Evolutionary conservation across 1,140 invertebrate genomes (phyloP).

Genomic region (Magallana angulata): DNA sequence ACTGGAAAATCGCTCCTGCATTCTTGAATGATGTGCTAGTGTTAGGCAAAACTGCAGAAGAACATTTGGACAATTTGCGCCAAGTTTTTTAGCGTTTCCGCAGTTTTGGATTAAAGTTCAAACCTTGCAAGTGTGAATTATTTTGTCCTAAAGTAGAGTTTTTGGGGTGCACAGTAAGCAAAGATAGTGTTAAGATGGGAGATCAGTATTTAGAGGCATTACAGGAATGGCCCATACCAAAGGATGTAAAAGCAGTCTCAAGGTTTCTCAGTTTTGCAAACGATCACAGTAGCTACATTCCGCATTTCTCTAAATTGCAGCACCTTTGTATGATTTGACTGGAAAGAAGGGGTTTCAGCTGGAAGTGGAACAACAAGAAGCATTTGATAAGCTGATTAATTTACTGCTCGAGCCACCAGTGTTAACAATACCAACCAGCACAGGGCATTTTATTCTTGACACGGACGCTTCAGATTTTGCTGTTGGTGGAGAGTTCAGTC

Average conservation of each 20-base stretch:
- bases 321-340: background rate
- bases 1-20: background rate
- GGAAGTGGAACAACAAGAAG: background rate
- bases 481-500: no score
- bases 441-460: no score
- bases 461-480: no score
- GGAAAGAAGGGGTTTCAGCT: background rate
- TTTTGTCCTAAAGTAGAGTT: constrained; percentile 11
- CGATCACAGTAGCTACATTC: background rate
- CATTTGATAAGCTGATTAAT: no score
- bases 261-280: constrained; percentile 9
- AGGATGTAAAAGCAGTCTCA: background rate
- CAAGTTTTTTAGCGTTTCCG: constrained; percentile 11
- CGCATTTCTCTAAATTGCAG: background rate
- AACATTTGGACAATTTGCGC: background rate
- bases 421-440: no score
- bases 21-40: background rate
- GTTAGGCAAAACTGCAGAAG: background rate
- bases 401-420: no score
- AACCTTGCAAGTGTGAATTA: constrained; percentile 25
- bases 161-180: no score
- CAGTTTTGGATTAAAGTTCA: constrained; percentile 15
- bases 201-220: background rate
- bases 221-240: background rate
- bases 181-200: no score